phyloP scores from a whole-genome alignment of 2,113 vertebrate genomes.

The Marmota monax region DNA sequence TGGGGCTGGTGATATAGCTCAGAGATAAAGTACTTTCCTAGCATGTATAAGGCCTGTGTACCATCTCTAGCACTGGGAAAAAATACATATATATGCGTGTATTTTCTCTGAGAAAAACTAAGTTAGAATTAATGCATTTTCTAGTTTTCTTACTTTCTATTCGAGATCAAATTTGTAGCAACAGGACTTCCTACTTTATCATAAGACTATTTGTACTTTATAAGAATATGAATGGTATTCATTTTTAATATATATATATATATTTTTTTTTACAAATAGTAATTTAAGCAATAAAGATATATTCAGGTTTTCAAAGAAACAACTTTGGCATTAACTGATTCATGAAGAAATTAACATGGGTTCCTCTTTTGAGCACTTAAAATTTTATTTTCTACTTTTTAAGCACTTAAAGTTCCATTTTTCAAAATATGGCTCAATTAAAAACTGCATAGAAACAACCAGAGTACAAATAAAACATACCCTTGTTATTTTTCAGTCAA shows the following conservation, averaged over 20 bases:
- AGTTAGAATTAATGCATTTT: conserved; percentile 39
- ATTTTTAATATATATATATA: too few species aligned
- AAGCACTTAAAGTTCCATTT: not conserved
- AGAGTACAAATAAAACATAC: conserved; percentile 11
- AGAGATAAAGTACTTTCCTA: not conserved
- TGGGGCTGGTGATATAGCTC: not conserved
- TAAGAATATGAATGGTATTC: not conserved
- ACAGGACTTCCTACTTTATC: conserved; percentile 4
- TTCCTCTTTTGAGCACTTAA: not conserved
- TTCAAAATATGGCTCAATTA: conserved; percentile 45
- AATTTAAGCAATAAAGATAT: conserved; percentile 47
- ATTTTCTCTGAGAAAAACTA: not conserved
- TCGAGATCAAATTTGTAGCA: conserved; percentile 25
- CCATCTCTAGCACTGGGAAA: not conserved
- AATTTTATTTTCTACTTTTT: not conserved
- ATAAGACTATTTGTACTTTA: not conserved
- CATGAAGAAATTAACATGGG: not conserved
- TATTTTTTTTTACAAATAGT: not conserved
- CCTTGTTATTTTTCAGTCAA: conserved; percentile 38
- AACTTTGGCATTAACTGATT: conserved; percentile 29
- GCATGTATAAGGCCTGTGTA: not conserved
- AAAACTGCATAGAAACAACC: conserved; percentile 19
- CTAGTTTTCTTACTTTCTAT: conserved; percentile 22
- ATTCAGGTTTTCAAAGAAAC: conserved; percentile 40
- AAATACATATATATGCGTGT: not conserved